phyloP scores from a whole-genome alignment of 2,888 invertebrate genomes.

The Exephanes ischioxanthus region DNA sequence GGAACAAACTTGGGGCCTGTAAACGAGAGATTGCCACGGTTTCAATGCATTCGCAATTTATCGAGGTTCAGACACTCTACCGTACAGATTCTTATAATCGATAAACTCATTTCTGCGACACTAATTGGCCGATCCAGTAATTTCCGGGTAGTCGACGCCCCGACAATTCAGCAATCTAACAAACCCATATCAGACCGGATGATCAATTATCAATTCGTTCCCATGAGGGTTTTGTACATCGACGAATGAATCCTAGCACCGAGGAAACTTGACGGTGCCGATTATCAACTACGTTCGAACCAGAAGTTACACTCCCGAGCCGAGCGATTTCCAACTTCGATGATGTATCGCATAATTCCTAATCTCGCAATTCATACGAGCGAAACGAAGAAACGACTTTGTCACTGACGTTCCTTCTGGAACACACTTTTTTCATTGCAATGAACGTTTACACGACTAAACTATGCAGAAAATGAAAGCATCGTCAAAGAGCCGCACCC shows the following conservation, averaged over 20 bases:
- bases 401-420: background rate
- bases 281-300: background rate
- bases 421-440: constrained; percentile 6
- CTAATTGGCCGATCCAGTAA: background rate
- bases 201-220: constrained; percentile 11
- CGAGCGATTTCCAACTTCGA: background rate
- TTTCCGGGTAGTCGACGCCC: background rate
- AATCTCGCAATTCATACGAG: background rate
- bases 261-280: background rate
- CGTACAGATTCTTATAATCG: background rate
- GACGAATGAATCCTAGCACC: background rate
- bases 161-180: constrained; percentile 7
- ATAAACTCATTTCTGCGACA: background rate
- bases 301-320: background rate
- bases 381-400: background rate
- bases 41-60: too few relatives aligned
- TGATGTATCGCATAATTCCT: background rate
- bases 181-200: constrained; percentile 4
- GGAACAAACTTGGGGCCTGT: too few relatives aligned
- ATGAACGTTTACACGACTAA: constrained; percentile 38
- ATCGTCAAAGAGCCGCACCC: constrained; percentile 38
- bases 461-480: constrained; percentile 36
- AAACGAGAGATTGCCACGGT: too few relatives aligned
- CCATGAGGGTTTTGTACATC: background rate
- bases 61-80: background rate